Evolutionary conservation across 2,888 invertebrate genomes (phyloP), one percentile per base, ranked within the genome.

Genomic region (Cryptus armator): DNA sequence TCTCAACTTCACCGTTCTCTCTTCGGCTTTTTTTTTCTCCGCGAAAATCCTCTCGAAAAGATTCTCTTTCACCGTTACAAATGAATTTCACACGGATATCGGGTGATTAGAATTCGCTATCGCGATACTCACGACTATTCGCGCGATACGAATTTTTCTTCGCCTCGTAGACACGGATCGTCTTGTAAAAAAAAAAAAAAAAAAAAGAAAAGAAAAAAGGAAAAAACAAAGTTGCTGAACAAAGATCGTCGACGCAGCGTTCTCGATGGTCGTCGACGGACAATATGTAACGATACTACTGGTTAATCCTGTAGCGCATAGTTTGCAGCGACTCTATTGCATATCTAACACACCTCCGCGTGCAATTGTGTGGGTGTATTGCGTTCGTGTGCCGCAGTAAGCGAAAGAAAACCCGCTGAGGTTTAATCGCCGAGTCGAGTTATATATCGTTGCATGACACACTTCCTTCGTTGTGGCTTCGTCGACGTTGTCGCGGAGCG

Each of bases 391-490:
- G 46, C 46, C 44, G 19, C 44, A 32, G 14, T n/a, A 37, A 67
- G 48, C 56, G 53, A 77, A 64, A 56, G 70, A 84, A 78, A 81
- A 78, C 32, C 64, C 56, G 43, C 43, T 48, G 79, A 44, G 85
- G 66, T 76, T 80, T 79, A 81, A 72, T 85, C 85, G 56, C 4
- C 29, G n/a, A 68, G 81, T 43, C 56, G 46, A 53, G 43, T 37
- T 81, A 70, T 74, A 77, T n/a, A n/a, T n/a, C 75, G 80, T 72
- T 32, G 71, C 71, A 83, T 82, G 85, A 85, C 85, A 85, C 85
- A 82, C 82, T 85, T 85, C 48, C 64, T n/a, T 66, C 85, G 82
- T 37, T 85, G 79, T 80, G 85, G 85, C 85, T 85, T 85, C 85
- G 82, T 77, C 81, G 81, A 37, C 48, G 70, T 56, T 71, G 82